Evolutionary conservation across 2,888 invertebrate genomes (phyloP), one percentile per base, ranked within the genome.

Genomic region (Sycophila texana): DNA sequence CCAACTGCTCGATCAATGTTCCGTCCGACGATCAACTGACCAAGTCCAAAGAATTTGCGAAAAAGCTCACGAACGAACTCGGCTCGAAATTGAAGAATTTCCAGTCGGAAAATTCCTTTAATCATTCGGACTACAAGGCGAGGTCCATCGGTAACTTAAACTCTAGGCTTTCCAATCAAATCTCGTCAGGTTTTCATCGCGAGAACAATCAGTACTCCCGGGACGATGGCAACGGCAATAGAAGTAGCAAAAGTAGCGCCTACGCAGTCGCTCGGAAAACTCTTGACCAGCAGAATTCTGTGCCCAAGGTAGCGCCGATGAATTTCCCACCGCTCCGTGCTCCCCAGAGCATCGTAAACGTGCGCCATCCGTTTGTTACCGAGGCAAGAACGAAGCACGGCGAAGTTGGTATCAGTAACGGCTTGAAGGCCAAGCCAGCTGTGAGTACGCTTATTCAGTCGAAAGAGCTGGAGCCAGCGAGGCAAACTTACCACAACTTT

Each of bases 291-390:
- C 85, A 84, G 14, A 85, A 80, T 74, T 60, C 83, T 12, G 66
- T 82, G 3, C 80, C 83, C 1, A 87, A 87, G 75, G 83, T 85
- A 80, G 82, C 87, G 3, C 84, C 85, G 13, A 80, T 84, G 1
- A 88, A 87, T 82, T 89, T 88, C 66, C 87, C 88, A 1, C 86
- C 88, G 0, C 53, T 88, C 4, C 83, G 87, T 7, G 86, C 88
- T 0, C 86, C 87, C 0, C 88, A 87, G 70, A 88, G 86, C 22
- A 87, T 88, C 55, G 86, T 88, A 7, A 88, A 88, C 68, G 86
- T 86, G 26, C 86, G 86, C 1, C 86, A 87, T 73, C 87, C 87
- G 0, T 85, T 88, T 47, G 84, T 87, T 4, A 86, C 87, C 4
- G 87, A 88, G 51, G 83, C 87, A 4, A 83, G 87, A 63, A 85